Conservation (phyloP, 2,888 invertebrate genomes). For the Ormyrus nitidulus region DNA sequence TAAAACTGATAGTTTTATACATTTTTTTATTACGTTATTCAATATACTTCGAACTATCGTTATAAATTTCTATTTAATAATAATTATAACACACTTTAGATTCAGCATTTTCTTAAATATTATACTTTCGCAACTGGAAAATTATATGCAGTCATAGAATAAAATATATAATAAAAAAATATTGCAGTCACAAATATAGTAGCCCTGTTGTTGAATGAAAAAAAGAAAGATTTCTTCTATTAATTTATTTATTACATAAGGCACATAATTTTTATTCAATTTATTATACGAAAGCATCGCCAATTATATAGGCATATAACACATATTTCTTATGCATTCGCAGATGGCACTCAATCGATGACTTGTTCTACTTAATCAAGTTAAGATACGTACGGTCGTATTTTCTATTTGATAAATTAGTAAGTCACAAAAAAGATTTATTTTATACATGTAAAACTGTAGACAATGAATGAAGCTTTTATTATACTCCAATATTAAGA, state of each 20-base stretch:
- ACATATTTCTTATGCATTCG: constrained; percentile 5
- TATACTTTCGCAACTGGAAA: constrained; percentile 8
- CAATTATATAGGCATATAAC: constrained; percentile 29
- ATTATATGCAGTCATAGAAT: too few species aligned
- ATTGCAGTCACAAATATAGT: not conserved
- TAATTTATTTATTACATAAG: constrained; percentile 38
- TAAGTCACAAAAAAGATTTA: too few species aligned
- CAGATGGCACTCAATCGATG: constrained; percentile 28
- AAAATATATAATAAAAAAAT: not conserved
- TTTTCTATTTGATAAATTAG: too few species aligned
- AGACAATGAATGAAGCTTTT: too few species aligned
- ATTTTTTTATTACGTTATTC: constrained; percentile 35
- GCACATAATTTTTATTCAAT: constrained; percentile 49
- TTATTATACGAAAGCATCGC: constrained; percentile 37
- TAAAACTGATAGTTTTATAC: constrained; percentile 18
- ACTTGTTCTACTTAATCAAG: constrained; percentile 8
- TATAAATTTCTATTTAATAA: constrained; percentile 45
- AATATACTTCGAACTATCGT: constrained; percentile 41
- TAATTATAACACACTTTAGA: constrained; percentile 31
- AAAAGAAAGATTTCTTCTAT: constrained; percentile 8
- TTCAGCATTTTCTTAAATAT: constrained; percentile 21
- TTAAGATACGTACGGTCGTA: not conserved
- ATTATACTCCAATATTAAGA: not conserved
- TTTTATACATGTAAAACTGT: too few species aligned
- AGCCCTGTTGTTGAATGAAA: constrained; percentile 7